phyloP scores from a whole-genome alignment of 2,888 invertebrate species.

The Lasiommata megera region DNA sequence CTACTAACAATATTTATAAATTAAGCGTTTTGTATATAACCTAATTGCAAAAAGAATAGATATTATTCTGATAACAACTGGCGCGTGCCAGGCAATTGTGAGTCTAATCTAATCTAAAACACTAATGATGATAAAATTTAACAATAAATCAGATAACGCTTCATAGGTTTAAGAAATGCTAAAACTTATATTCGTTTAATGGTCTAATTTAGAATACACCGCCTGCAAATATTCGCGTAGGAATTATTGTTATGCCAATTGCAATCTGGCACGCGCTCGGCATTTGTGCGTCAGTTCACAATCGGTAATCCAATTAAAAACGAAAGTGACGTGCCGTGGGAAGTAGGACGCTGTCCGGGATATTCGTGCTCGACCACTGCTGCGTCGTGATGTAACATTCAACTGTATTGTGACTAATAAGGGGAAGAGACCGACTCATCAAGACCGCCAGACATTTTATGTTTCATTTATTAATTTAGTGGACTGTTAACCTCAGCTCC shows the following conservation, averaged over 20 bases:
- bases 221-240: neutral
- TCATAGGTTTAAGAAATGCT: too few species aligned
- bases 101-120: too few species aligned
- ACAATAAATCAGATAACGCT: too few species aligned
- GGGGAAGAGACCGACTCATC: neutral
- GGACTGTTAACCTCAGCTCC: too few species aligned
- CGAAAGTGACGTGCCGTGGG: constrained; percentile 44
- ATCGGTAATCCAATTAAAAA: constrained; percentile 32
- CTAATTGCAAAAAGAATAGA: too few species aligned
- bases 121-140: too few species aligned
- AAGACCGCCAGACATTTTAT: neutral
- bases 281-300: neutral
- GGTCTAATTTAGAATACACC: neutral
- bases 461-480: neutral
- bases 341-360: constrained; percentile 32
- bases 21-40: too few species aligned
- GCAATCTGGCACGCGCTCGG: neutral
- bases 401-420: constrained; percentile 12
- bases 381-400: constrained; percentile 16
- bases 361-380: constrained; percentile 10
- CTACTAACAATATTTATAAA: too few species aligned
- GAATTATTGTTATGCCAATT: neutral
- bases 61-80: too few species aligned
- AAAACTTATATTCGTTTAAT: too few species aligned
- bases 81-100: too few species aligned